Evolutionary conservation across 2,797 vertebrate genomes (phyloP), one percentile per base, ranked within the genome.

Genomic region (Phrynocephalus guinanensis): DNA sequence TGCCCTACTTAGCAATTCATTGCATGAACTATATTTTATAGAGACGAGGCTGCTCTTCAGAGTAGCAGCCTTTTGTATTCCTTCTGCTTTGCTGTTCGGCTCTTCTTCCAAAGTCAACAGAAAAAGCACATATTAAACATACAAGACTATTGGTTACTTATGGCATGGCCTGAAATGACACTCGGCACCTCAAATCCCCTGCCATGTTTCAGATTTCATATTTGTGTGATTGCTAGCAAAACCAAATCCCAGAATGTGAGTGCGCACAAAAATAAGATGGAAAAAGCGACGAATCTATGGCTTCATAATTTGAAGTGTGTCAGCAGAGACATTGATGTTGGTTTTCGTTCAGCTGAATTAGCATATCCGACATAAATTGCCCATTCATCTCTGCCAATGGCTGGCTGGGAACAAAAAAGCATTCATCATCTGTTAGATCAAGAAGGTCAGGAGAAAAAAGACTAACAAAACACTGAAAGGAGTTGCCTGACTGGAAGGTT

Each of bases 341-440:
- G 67, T 4, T 63, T 87, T 18, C 15, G 66, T 15, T 20, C 82
- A 82, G 86, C 72, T 68, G 83, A 82, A 89, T 88, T 91, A 79
- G 0, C 16, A 87, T 87, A 81, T 50, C 70, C 50, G 84, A 80
- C 50, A 80, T 38, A 87, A 63, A 66, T 70, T 68, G 56, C 44
- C 63, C 63, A 77, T 90, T 84, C 78, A 71, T 86, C 67, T 81
- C 28, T 84, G 77, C 71, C 50, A 90, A 6, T 50, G 28, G 16
- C 63, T 81, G 38, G 10, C 63, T 38, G 80, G 79, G 63, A 80
- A 84, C 22, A 80, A 90, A 38, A 88, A 72, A 79, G 6, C 2
- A 68, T 0, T 0, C 72, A 84, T 67, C 33, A 83, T 1, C 76
- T 68, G 86, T 79, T 79, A 86, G 67, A 66, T 79, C 60, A 71